Evolutionary conservation across 2,888 invertebrate genomes (phyloP), one percentile per base, ranked within the genome.

Genomic region (Pristionchus fissidentatus): DNA sequence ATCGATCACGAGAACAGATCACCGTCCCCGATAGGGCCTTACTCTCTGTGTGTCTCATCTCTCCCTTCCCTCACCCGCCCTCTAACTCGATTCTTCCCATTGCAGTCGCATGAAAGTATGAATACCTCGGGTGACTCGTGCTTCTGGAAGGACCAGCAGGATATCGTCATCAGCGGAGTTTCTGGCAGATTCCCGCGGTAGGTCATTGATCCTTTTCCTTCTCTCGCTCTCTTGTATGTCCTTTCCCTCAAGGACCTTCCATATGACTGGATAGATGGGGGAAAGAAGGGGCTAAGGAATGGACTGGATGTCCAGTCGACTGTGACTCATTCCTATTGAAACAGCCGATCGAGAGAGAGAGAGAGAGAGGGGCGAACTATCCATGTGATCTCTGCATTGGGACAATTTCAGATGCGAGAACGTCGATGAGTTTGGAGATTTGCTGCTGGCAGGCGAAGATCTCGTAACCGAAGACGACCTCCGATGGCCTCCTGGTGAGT

Each of bases 401-500:
- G n/a, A n/a, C n/a, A 13, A 32, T 83, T 86, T 73, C 85, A 89
- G 98, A 93, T 96, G 96, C 87, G 95, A 95, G 90, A 95, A 94
- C 93, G 95, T 98, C 92, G 96, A 96, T 89, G 98, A 98, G 94
- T 98, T 98, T 93, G 95, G 95, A 92, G 95, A 96, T 91, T 95
- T 97, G 93, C 95, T 98, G 83, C 95, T 97, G 93, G 95, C 95
- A 86, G 96, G 96, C 83, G 95, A 96, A 70, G 98, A 98, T 93
- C 95, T 98, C 94, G 95, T 98, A 86, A 97, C 96, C 46, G 97
- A 96, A 89, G 97, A 97, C 93, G 96, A 95, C 88, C 94, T 96
- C 87, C 94, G 97, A 92, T 98, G 97, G 97, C 95, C 95, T 7
- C 94, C 95, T 87, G 95, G 90, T 90, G 46, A 84, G 82, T 43